Conservation (phyloP, 2,113 vertebrate genomes). For the Chelonoidis abingdonii region DNA sequence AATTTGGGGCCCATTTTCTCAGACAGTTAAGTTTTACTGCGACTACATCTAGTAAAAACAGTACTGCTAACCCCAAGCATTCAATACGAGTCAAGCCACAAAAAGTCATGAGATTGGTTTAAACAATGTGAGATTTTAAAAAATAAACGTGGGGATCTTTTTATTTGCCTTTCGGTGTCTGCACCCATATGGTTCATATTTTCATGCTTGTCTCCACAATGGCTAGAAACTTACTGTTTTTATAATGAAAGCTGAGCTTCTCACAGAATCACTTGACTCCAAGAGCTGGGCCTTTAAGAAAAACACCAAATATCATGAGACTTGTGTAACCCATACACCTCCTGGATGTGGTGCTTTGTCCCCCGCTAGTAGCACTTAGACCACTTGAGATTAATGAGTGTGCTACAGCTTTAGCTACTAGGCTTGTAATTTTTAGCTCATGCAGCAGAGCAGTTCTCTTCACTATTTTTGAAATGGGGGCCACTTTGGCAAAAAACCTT, state of each 20-base stretch:
- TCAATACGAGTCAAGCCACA: background rate
- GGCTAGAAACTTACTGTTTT: conserved; percentile 9
- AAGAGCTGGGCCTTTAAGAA: background rate
- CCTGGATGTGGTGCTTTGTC: too few relatives aligned
- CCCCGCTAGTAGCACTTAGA: too few relatives aligned
- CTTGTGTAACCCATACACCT: background rate
- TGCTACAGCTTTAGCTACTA: too few relatives aligned
- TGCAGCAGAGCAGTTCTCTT: too few relatives aligned
- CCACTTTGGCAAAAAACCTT: too few relatives aligned
- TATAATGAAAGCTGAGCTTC: background rate
- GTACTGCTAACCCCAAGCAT: background rate
- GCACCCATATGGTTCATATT: background rate
- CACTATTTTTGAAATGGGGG: too few relatives aligned
- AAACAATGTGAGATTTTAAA: background rate
- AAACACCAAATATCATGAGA: background rate
- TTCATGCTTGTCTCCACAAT: conserved; percentile 13
- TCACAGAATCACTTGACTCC: background rate
- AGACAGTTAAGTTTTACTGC: background rate
- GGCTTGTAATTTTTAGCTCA: too few relatives aligned
- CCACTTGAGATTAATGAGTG: too few relatives aligned
- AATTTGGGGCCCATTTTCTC: background rate
- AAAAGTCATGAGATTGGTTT: background rate
- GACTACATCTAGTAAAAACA: background rate
- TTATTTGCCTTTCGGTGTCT: background rate
- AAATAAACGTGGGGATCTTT: background rate